Evolutionary conservation across 2,888 invertebrate species (phyloP), one percentile per base, ranked within the genome.

Genomic region (Andrena minutula): DNA sequence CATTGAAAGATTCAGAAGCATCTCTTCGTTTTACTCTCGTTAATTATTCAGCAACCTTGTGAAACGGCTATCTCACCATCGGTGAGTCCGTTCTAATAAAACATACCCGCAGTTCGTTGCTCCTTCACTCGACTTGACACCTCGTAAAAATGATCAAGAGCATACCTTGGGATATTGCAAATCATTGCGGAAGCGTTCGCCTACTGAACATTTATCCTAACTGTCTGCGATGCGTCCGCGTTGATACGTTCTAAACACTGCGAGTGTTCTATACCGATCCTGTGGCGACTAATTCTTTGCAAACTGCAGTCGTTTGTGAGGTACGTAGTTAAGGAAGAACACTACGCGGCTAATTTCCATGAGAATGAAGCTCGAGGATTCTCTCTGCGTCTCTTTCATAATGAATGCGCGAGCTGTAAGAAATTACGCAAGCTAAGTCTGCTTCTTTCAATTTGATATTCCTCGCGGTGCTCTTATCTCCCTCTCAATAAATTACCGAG

Each of bases 41-140:
- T 58, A 77, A 77, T 77, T 77, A 77, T 77, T 75, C 75, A 65
- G 26, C 61, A 63, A 63, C 61, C 75, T 41, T 61, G 58, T 28
- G 75, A 49, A 75, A 41, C 23, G 28, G 28, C 49, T 58, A 75
- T 75, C 65, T 65, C 75, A 26, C 28, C 8, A 35, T 41, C 73
- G 51, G 60, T 20, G 26, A 6, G 41, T 53, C 35, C n/a, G 30
- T 65, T 75, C 26, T 64, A 60, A 41, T 75, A 49, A 58, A 75
- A 77, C 30, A 47, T 28, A 75, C 51, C 47, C 64, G 23, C 30
- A 47, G 64, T 41, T 41, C 41, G 41, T 41, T 41, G 41, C 41
- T 41, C 16, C 41, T 41, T 41, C 41, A 41, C 41, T 16, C 41
- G 16, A 16, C 41, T 41, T 16, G 41, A 16, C 41, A 41, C 12